Conservation (phyloP, 2,113 vertebrate genomes). For the Barnardius zonarius region DNA sequence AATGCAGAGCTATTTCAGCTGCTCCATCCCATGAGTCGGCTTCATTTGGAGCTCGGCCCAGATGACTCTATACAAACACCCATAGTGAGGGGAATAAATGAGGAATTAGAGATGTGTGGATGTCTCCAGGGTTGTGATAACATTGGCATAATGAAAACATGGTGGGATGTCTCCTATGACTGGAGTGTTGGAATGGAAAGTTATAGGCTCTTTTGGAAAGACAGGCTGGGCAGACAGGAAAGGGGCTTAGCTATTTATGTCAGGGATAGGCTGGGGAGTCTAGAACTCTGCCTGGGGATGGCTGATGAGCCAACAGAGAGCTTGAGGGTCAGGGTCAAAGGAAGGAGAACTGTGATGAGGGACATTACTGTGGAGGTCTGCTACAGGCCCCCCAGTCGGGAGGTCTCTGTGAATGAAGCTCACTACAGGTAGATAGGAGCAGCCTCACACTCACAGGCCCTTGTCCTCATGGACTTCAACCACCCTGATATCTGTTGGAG, state of each 20-base stretch:
- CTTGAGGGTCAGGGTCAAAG: not conserved
- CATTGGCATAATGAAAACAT: not conserved
- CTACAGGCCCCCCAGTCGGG: not conserved
- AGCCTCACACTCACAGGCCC: not conserved
- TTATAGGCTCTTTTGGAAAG: not conserved
- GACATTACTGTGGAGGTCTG: not conserved
- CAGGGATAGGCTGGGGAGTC: not conserved
- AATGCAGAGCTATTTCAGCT: not conserved
- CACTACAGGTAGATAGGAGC: not conserved
- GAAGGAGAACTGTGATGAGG: not conserved
- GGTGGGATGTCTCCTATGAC: not conserved
- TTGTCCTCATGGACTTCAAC: not conserved
- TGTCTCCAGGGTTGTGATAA: not conserved
- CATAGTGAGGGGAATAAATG: not conserved
- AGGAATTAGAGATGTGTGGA: not conserved
- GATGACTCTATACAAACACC: not conserved
- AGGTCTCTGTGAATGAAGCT: not conserved
- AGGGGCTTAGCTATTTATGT: not conserved
- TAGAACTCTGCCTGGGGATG: not conserved
- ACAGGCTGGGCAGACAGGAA: not conserved
- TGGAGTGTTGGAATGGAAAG: not conserved
- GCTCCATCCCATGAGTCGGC: not conserved
- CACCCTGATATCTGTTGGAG: not conserved
- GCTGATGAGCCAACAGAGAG: not conserved
- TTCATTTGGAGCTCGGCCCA: not conserved